Evolutionary conservation across 2,888 invertebrate genomes (phyloP).

Genomic region (Apodemia mormo): DNA sequence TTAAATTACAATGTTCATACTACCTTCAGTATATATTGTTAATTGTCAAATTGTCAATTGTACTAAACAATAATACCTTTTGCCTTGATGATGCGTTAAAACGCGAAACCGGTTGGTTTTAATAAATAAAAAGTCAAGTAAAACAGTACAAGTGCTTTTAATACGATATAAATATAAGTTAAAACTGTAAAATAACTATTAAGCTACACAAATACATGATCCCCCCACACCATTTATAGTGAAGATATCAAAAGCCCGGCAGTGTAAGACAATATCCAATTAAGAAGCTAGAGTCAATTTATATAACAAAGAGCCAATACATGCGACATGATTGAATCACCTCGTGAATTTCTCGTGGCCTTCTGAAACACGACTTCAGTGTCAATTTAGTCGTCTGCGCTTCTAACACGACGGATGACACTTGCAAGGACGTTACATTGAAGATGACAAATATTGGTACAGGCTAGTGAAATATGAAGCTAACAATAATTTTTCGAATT

Average conservation of each 20-base stretch:
- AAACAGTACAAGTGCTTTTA: no score
- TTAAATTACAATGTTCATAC: no score
- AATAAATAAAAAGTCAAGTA: no score
- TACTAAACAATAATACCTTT: no score
- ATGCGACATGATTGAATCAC: slow-evolving; percentile 56
- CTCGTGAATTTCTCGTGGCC: slow-evolving; percentile 64
- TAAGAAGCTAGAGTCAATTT: slow-evolving; percentile 60
- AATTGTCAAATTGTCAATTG: no score
- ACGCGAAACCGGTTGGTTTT: no score
- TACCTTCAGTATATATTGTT: no score
- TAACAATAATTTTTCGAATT: not conserved
- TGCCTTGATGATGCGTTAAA: no score
- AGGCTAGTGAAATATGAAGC: not conserved
- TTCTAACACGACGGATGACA: slow-evolving; percentile 57
- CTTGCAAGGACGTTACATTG: slow-evolving; percentile 32
- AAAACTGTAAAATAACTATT: no score
- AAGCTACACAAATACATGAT: not conserved
- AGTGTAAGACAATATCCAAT: slow-evolving; percentile 43
- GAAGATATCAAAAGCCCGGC: slow-evolving; percentile 29
- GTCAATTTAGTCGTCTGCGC: slow-evolving; percentile 25
- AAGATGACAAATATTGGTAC: slow-evolving; percentile 11
- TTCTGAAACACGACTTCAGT: slow-evolving; percentile 53
- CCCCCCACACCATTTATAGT: not conserved
- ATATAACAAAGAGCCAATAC: slow-evolving; percentile 65
- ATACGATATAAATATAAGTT: no score